Evolutionary conservation across 2,888 invertebrate genomes (phyloP).

Genomic region (Callyntrura guangdongensis): DNA sequence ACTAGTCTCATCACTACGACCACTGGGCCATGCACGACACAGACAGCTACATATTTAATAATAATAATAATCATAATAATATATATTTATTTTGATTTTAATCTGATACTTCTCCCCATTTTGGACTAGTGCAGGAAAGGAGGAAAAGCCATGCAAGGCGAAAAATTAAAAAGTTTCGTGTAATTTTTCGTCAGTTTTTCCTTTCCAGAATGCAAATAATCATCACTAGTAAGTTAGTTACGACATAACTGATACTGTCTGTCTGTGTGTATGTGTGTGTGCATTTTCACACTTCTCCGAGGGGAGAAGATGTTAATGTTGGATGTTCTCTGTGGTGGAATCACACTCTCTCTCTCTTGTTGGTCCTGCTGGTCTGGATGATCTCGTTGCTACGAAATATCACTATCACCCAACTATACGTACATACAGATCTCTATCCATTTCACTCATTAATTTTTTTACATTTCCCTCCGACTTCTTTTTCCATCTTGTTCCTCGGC

Average conservation of each 20-base stretch:
- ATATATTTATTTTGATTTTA: slow-evolving; percentile 78
- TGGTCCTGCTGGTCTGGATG: slow-evolving; percentile 12
- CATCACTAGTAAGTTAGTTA: background rate
- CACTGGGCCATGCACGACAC: background rate
- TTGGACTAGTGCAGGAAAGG: background rate
- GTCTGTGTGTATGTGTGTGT: background rate
- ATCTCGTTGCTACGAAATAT: background rate
- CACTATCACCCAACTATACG: background rate
- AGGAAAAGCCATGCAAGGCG: background rate
- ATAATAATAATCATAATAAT: slow-evolving; percentile 50
- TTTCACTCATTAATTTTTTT: slow-evolving; percentile 21
- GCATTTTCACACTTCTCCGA: background rate
- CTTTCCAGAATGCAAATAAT: slow-evolving; percentile 2
- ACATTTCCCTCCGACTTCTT: background rate
- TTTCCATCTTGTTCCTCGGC: slow-evolving; percentile 32
- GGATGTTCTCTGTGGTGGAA: background rate
- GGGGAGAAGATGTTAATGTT: slow-evolving; percentile 45
- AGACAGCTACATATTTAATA: slow-evolving; percentile 44
- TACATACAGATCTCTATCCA: background rate
- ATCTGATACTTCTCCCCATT: slow-evolving; percentile 69
- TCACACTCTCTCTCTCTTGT: slow-evolving; percentile 27
- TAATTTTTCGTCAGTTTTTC: slow-evolving; percentile 28
- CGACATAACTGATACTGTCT: background rate
- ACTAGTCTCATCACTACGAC: slow-evolving; percentile 8
- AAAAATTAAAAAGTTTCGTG: slow-evolving; percentile 74